These are phyloP conservation scores for Lonchura striata DNA, from an alignment of 2,113 vertebrate genomes.

Conservation along the genomic window DNA sequence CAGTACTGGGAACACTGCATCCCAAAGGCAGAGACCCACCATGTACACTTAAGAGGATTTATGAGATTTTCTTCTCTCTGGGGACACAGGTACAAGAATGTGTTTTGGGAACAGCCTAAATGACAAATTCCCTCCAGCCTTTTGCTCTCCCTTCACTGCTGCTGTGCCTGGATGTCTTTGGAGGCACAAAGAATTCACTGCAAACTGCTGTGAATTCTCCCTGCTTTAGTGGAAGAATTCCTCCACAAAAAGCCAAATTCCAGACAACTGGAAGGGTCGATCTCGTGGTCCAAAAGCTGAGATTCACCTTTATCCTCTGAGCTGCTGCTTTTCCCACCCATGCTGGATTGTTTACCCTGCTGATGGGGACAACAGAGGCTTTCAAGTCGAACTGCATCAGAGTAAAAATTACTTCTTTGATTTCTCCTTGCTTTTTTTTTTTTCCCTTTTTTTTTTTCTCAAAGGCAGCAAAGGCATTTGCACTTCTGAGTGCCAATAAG, in stretches of 20 bases:
- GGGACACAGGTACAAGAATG: neutral
- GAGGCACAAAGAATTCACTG: neutral
- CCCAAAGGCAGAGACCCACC: neutral
- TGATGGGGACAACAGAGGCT: neutral
- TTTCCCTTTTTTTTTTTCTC: neutral
- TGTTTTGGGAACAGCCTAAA: neutral
- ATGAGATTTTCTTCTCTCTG: neutral
- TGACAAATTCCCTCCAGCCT: neutral
- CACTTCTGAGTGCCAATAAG: slow-evolving; percentile 33
- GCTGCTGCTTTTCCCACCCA: neutral
- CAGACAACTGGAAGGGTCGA: neutral
- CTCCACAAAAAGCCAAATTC: neutral
- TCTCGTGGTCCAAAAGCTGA: accelerated
- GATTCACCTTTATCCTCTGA: neutral
- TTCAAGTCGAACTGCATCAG: neutral
- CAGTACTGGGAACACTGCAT: neutral
- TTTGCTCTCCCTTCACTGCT: neutral
- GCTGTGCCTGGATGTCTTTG: accelerated
- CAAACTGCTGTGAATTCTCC: neutral
- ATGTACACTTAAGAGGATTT: neutral
- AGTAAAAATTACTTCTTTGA: slow-evolving; percentile 27
- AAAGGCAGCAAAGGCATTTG: slow-evolving; percentile 14
- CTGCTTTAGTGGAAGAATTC: neutral
- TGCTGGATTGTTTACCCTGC: neutral
- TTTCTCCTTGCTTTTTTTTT: neutral